Percentiles rank a stretch among this genome's conserved stretches.
phyloP scores from a whole-genome alignment of 2,797 vertebrate species.

The Manis pentadactyla region DNA sequence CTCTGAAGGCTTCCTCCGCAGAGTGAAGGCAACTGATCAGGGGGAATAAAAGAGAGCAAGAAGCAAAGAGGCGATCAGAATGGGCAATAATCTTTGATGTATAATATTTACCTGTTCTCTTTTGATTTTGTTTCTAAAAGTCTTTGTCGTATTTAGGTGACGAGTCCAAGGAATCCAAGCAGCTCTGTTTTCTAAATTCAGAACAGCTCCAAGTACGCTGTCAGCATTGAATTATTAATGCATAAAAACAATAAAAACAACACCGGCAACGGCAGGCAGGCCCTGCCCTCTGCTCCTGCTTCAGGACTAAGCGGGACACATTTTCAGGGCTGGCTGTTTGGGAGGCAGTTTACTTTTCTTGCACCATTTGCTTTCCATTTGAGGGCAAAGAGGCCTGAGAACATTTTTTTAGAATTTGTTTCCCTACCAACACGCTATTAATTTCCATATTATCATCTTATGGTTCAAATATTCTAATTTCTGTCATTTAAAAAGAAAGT shows the following conservation, averaged over 20 bases:
- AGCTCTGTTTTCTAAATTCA: slow-evolving; percentile 46
- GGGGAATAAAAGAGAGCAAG: neutral
- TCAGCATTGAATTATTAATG: slow-evolving; percentile 44
- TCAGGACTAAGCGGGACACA: neutral
- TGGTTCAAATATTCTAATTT: neutral
- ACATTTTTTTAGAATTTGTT: slow-evolving; percentile 31
- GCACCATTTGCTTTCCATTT: neutral
- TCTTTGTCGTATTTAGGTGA: slow-evolving; percentile 12
- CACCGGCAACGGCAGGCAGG: neutral
- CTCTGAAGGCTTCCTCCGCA: neutral
- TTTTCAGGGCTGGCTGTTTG: slow-evolving; percentile 20
- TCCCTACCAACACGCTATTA: neutral
- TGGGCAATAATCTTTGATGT: neutral
- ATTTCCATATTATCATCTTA: slow-evolving; percentile 19
- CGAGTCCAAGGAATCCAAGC: neutral
- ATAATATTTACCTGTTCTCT: neutral
- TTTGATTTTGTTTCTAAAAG: neutral
- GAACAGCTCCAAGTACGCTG: neutral
- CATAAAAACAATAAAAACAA: slow-evolving; percentile 27
- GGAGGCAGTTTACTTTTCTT: neutral
- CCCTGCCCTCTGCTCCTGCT: neutral
- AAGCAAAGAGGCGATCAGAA: neutral
- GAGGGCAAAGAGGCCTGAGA: neutral
- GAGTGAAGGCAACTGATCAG: neutral
- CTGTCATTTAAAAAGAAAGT: neutral